Conservation (phyloP, 2,797 vertebrate species). For the Micromesistius poutassou region DNA sequence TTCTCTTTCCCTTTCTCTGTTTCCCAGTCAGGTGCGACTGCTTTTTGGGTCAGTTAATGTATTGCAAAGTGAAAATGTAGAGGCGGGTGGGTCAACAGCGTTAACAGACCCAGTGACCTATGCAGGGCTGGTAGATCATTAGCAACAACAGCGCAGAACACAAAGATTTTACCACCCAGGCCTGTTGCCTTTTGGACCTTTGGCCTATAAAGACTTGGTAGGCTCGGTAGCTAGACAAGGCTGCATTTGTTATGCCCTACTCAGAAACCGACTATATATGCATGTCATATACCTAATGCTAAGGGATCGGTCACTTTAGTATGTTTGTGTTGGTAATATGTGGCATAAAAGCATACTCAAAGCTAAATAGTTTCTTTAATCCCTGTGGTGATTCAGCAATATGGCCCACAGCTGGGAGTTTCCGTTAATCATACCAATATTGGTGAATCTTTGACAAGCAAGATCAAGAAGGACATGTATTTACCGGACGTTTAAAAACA, state of each 20-base stretch:
- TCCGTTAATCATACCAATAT: not conserved
- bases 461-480: not conserved
- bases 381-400: not conserved
- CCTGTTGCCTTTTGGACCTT: conserved; percentile 60
- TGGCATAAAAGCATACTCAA: not conserved
- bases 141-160: conserved; percentile 48
- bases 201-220: conserved; percentile 60
- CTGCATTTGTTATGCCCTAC: not conserved
- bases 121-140: conserved; percentile 65
- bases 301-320: not conserved
- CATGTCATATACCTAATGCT: not conserved
- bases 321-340: not conserved
- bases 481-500: not conserved
- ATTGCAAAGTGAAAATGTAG: conserved; percentile 13
- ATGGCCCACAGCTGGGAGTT: not conserved
- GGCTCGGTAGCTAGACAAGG: conserved; percentile 44
- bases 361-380: not conserved
- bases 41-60: conserved; percentile 34
- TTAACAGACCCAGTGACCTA: conserved; percentile 63
- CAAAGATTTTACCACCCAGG: conserved; percentile 56
- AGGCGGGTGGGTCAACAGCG: conserved; percentile 46
- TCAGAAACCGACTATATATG: not conserved
- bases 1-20: not conserved
- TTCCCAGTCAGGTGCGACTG: conserved; percentile 2
- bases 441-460: not conserved